phyloP scores from a whole-genome alignment of 2,888 invertebrate species.

The Drosophila meridionalis region DNA sequence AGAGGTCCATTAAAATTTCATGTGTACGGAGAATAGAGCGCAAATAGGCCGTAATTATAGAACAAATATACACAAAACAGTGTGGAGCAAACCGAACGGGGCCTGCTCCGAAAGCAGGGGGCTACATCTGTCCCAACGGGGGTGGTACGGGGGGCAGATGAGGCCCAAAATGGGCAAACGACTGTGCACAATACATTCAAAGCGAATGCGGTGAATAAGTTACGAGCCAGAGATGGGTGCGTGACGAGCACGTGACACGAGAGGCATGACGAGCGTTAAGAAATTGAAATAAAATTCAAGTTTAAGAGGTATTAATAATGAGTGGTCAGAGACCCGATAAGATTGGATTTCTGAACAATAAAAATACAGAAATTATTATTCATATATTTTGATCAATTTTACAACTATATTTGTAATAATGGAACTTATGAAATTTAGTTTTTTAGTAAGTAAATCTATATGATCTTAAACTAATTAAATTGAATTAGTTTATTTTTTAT shows the following conservation, averaged over 20 bases:
- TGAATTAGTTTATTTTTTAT: too few relatives aligned
- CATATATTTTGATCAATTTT: too few relatives aligned
- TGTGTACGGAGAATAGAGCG: constrained; percentile 71
- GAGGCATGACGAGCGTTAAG: background rate
- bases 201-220: constrained; percentile 34
- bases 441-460: too few relatives aligned
- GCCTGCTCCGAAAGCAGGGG: background rate
- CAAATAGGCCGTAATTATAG: constrained; percentile 76
- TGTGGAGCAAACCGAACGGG: constrained; percentile 25
- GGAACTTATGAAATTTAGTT: too few relatives aligned
- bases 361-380: too few relatives aligned
- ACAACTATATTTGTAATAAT: too few relatives aligned
- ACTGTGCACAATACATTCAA: constrained; percentile 28
- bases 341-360: too few relatives aligned
- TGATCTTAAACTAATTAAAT: too few relatives aligned
- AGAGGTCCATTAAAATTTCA: constrained; percentile 68
- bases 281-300: background rate
- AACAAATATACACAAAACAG: constrained; percentile 66
- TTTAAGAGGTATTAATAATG: background rate
- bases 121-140: background rate
- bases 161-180: constrained; percentile 48
- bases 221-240: constrained; percentile 22
- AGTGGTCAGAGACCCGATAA: too few relatives aligned
- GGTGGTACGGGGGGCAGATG: constrained; percentile 22
- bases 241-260: constrained; percentile 18